Percentiles rank a stretch among this genome's conserved stretches.
These are phyloP conservation scores for Metridium senile DNA, from an alignment of 92 coral and sea anemone genomes.

Conservation along the genomic window DNA sequence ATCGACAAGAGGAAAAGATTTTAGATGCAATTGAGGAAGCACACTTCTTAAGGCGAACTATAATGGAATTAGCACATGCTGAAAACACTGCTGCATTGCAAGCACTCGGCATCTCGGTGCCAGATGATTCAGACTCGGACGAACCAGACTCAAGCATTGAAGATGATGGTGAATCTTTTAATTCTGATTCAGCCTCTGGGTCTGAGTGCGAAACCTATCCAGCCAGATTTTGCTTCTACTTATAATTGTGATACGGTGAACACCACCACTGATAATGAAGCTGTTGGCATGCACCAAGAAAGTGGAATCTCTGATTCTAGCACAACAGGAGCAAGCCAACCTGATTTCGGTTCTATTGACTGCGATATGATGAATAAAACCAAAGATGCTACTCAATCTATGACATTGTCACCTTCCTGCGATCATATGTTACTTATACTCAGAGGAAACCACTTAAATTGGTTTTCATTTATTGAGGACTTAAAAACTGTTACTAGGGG, in stretches of 20 bases:
- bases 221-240: no score
- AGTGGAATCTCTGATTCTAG: no score
- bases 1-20: constrained; percentile 53
- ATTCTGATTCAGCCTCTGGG: no score
- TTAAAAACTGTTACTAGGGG: constrained; percentile 20
- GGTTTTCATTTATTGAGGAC: constrained; percentile 62
- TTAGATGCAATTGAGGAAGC: constrained; percentile 37
- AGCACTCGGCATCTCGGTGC: no score
- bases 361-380: constrained; percentile 18
- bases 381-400: neutral
- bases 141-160: no score
- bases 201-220: no score
- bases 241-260: no score
- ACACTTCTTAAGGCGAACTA: no score
- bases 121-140: no score
- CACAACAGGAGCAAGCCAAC: neutral
- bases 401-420: constrained; percentile 31
- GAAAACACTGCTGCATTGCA: no score
- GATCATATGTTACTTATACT: constrained; percentile 50
- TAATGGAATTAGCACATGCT: no score
- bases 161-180: no score
- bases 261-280: neutral
- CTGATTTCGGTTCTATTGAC: constrained; percentile 7
- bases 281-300: constrained; percentile 5
- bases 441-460: constrained; percentile 49